These are phyloP conservation scores for Typhlichthys subterraneus DNA, from an alignment of 2,797 vertebrate species.

Conservation along the genomic window DNA sequence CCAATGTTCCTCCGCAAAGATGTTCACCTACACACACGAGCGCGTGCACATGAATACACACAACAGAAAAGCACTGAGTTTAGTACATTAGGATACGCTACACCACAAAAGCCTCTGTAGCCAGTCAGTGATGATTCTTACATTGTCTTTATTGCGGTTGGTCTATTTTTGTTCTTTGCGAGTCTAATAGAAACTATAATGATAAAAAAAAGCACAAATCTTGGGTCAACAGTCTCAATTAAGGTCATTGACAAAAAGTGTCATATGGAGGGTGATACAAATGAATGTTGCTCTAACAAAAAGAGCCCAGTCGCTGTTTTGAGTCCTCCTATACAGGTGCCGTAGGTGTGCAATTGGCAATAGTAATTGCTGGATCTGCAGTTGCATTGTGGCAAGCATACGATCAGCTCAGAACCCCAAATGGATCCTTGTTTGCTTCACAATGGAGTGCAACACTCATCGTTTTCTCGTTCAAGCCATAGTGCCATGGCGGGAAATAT, in stretches of 20 bases:
- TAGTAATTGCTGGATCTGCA: no score
- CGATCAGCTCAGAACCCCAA: no score
- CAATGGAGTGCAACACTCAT: no score
- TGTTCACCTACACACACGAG: slow-evolving; percentile 1
- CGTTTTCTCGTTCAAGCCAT: slow-evolving; percentile 7
- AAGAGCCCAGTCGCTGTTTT: not conserved
- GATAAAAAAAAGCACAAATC: slow-evolving; percentile 47
- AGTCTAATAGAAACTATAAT: slow-evolving; percentile 34
- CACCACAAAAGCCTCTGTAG: slow-evolving; percentile 21
- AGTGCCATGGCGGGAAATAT: slow-evolving; percentile 10
- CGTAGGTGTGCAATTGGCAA: no score
- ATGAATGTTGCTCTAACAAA: not conserved
- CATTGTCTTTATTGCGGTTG: slow-evolving; percentile 16
- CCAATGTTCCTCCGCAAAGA: slow-evolving; percentile 40
- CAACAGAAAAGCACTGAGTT: no score
- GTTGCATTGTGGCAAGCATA: no score
- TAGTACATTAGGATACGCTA: no score
- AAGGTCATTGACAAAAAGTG: slow-evolving; percentile 67
- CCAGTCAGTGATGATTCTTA: slow-evolving; percentile 3
- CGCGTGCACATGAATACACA: not conserved
- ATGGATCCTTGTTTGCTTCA: no score
- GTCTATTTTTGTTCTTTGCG: slow-evolving; percentile 41
- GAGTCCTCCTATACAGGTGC: not conserved
- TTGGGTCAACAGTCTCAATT: slow-evolving; percentile 77
- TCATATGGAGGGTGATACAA: slow-evolving; percentile 33